A percentile compares a stretch with the other conserved stretches of the same genome.
phyloP scores from a whole-genome alignment of 2,888 invertebrate species.

The Dromius quadrimaculatus region DNA sequence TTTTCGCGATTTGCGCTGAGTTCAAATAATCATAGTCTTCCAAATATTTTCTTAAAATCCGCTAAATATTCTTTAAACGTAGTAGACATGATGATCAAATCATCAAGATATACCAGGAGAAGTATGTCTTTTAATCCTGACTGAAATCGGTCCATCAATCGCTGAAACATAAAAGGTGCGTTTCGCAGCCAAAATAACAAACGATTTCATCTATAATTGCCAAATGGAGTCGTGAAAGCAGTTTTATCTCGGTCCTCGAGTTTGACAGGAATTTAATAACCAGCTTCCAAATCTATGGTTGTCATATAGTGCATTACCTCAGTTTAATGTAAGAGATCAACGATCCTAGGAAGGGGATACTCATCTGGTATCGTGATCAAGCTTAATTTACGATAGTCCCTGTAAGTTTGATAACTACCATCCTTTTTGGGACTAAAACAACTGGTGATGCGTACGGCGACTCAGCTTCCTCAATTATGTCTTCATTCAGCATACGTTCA shows the following conservation, averaged over 20 bases:
- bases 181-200: conserved; percentile 7
- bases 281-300: not conserved
- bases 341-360: not conserved
- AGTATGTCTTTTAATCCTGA: not conserved
- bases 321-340: conserved; percentile 1
- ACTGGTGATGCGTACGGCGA: conserved; percentile 14
- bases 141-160: not conserved
- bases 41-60: not conserved
- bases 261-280: conserved; percentile 1
- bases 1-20: not conserved
- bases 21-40: not conserved
- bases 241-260: not conserved
- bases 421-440: conserved; percentile 3
- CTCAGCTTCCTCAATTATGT: conserved; percentile 12
- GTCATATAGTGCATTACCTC: not conserved
- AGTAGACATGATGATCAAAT: not conserved
- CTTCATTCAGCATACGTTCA: not conserved
- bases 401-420: not conserved
- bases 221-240: conserved; percentile 6
- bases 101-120: not conserved
- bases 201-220: not conserved
- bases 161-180: not conserved
- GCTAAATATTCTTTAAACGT: not conserved
- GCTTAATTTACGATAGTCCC: not conserved
- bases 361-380: conserved; percentile 10